Percentiles rank a stretch among this genome's conserved stretches.
Conservation (phyloP, 2,797 vertebrate genomes). For the Danio aesculapii region DNA sequence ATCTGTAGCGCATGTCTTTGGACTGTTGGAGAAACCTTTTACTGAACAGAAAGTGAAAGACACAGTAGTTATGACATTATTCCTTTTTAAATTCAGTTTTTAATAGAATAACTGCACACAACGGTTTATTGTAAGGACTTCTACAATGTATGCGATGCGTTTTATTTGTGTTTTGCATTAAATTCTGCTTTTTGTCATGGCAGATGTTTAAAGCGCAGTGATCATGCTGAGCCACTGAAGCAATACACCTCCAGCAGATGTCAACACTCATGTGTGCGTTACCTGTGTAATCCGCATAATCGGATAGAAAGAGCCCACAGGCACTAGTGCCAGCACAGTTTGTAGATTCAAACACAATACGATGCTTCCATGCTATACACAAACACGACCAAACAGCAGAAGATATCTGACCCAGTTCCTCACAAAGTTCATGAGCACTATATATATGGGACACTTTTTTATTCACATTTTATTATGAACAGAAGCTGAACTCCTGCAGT, state of each 20-base stretch:
- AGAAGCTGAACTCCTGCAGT: background rate
- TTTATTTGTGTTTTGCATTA: background rate
- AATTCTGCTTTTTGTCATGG: background rate
- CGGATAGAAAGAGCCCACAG: slow-evolving; percentile 20
- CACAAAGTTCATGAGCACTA: background rate
- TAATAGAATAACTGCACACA: background rate
- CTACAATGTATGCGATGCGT: background rate
- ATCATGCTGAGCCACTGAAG: slow-evolving; percentile 1
- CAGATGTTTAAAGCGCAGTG: background rate
- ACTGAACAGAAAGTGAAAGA: too few species aligned
- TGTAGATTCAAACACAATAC: slow-evolving; percentile 18
- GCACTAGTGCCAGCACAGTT: slow-evolving; percentile 19
- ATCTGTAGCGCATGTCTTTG: too few species aligned
- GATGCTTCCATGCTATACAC: background rate
- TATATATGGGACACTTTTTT: background rate
- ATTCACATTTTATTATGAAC: slow-evolving; percentile 4
- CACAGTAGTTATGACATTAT: too few species aligned
- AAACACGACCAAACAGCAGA: background rate
- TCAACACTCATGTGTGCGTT: slow-evolving; percentile 33
- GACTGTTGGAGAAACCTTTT: too few species aligned
- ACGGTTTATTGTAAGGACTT: background rate
- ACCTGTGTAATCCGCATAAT: slow-evolving; percentile 42
- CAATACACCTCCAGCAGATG: slow-evolving; percentile 31
- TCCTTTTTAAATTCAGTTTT: background rate
- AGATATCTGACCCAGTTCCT: slow-evolving; percentile 30